Percentiles rank a stretch among this genome's conserved stretches.
Evolutionary conservation across 1,140 invertebrate species (phyloP).

Genomic region (Caenorhabditis remanei): DNA sequence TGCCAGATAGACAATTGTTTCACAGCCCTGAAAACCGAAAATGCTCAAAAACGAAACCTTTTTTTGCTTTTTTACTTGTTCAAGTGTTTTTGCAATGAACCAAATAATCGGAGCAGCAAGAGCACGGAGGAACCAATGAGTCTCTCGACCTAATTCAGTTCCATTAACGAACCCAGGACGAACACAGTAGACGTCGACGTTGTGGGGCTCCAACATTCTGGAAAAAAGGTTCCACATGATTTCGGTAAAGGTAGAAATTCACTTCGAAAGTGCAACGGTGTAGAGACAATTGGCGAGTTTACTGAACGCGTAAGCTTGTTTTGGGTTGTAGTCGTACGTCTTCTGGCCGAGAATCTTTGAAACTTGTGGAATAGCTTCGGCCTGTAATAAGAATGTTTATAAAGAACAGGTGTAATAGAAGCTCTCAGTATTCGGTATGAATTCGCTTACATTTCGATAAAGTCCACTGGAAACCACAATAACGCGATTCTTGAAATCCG

Average conservation of each 20-base stretch:
- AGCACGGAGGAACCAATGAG: conserved; percentile 59
- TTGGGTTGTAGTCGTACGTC: conserved; percentile 54
- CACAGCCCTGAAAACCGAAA: conserved; percentile 30
- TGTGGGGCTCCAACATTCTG: conserved; percentile 49
- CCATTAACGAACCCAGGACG: conserved; percentile 60
- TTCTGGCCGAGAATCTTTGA: conserved; percentile 54
- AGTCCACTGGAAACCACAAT: conserved; percentile 62
- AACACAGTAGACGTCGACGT: conserved; percentile 56
- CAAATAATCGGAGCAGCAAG: conserved; percentile 64
- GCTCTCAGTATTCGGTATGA: too few species aligned
- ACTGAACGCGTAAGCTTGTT: conserved; percentile 62
- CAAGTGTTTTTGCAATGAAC: conserved; percentile 48
- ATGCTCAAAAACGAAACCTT: background rate
- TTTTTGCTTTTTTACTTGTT: background rate
- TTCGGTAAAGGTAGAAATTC: background rate
- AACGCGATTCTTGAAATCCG: conserved; percentile 47
- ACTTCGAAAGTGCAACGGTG: conserved; percentile 58
- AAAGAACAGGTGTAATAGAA: background rate
- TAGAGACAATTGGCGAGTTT: conserved; percentile 65
- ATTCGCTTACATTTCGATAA: conserved; percentile 41
- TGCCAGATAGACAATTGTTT: conserved; percentile 42
- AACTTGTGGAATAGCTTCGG: conserved; percentile 5
- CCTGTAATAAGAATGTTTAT: conserved; percentile 30
- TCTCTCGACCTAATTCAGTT: conserved; percentile 64
- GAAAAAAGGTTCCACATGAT: background rate